Base-by-base conservation (phyloP, 2,113 vertebrate genomes). In the Ancistrus triradiatus region DNA sequence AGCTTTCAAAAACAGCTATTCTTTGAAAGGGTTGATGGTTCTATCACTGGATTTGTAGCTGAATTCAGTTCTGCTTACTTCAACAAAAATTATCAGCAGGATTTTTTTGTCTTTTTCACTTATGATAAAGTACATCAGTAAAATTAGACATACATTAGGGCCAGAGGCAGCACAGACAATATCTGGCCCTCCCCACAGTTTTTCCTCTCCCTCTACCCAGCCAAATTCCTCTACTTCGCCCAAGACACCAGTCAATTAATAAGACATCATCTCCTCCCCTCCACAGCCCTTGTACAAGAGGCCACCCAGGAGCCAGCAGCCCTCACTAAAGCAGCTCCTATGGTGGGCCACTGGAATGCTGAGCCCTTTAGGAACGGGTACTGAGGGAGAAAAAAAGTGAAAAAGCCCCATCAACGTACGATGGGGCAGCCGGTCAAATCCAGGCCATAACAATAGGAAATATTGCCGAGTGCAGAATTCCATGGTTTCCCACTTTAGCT, bases 161-260 rank as follows among this genome's bases (percentile, higher is more conserved):
- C 18, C 19, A 13, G 48, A 53, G 31, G 50, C 25, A 47, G 42
- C 31, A 72, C 56, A 28, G 46, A 43, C 55, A 68, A 40, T 74
- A 66, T 46, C 37, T 15, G 59, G 31, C 6, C 7, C 66, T 25
- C 3, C 28, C 42, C 68, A 58, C 61, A 65, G 62, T 66, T 67
- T 71, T 46, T 66, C 46, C 49, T 56, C 48, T 66, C 40, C 44
- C 51, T n/a, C 74, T 75, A 50, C 72, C 19, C 58, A 63, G 63
- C 64, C 72, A 77, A 84, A 88, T 87, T 87, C 85, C 83, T 84
- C 70, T 78, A 83, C 82, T 85, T 74, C 60, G 77, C 78, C 81
- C 77, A 80, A 80, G 79, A 86, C 80, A 81, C 85, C 85, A 90
- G 87, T 90, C 85, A 87, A 90, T 90, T 90, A 90, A 88, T 85